Evolutionary conservation across 2,113 vertebrate species (phyloP).

Genomic region (Eolophus roseicapilla): DNA sequence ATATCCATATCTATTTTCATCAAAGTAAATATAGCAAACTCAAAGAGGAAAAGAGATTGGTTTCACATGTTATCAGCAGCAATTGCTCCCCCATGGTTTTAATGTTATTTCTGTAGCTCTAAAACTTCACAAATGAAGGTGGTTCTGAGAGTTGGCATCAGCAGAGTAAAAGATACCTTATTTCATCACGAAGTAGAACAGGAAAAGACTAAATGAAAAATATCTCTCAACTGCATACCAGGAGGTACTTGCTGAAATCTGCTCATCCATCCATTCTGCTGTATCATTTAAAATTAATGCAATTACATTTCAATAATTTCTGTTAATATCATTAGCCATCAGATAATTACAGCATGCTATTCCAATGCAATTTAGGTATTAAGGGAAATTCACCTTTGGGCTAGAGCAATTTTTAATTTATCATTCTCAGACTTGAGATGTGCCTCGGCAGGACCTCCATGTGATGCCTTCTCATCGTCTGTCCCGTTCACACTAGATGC

Average conservation of each 20-base stretch:
- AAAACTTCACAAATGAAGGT: neutral
- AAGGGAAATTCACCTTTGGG: conserved; percentile 81
- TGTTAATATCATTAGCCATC: neutral
- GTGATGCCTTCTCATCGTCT: conserved; percentile 91
- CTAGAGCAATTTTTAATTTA: conserved; percentile 86
- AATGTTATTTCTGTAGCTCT: conserved; percentile 8
- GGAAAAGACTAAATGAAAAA: neutral
- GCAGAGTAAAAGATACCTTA: neutral
- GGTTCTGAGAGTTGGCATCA: neutral
- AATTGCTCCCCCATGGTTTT: conserved; percentile 30
- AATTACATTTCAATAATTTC: conserved; percentile 14
- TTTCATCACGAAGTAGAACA: neutral
- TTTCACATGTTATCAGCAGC: neutral
- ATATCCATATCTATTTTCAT: conserved; percentile 35
- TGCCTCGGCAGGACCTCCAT: conserved; percentile 75
- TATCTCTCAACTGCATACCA: neutral
- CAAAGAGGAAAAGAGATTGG: conserved; percentile 11
- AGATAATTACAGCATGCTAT: neutral
- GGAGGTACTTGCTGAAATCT: neutral
- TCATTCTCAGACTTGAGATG: conserved; percentile 89
- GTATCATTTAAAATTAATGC: neutral
- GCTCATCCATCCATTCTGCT: neutral
- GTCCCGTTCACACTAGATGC: conserved; percentile 94
- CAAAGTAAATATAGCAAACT: neutral
- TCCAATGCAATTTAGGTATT: neutral